Base-by-base conservation (phyloP, 1,140 invertebrate genomes). In the Leptoteleia sp. region DNA sequence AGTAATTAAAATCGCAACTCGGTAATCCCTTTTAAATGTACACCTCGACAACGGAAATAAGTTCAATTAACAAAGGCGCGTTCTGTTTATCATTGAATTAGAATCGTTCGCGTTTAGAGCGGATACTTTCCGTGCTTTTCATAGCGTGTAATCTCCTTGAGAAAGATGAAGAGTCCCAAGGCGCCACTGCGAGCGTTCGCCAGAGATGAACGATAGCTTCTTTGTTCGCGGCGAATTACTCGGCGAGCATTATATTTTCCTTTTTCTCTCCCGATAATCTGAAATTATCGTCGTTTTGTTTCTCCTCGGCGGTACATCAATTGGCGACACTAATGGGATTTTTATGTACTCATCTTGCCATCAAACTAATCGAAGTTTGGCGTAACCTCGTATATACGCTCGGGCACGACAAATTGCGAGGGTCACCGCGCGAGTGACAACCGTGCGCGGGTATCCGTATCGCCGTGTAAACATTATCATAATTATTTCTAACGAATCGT, bases 111-210 rank as follows among this genome's bases (percentile, higher is more conserved):
- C 5, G 19, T 2, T 37, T 11, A n/a, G 3, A 16, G 5, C 25
- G 17, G 19, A 27, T 57, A 15, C 17, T 50, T 67, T 37, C 19
- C 12, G 48, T 40, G 31, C 33, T 57, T 55, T 68, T 57, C 42
- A 61, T 43, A 37, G 37, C 45, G 16, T 52, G 55, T 62, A 72
- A 72, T 72, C 47, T 72, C 62, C 64, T 64, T 64, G 22, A 42
- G 31, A 61, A 48, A 54, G 54, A 75, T 40, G 59, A 76, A 54
- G 54, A 54, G 72, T 76, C 71, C 71, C 71, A 61, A 61, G 71
- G 45, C 52, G 61, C 33, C 50, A 59, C 27, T 76, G 16, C 22
- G n/a, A 54, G 12, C 38, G n/a, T 33, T 67, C 50, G 40, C 29
- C 33, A 54, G 11, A 22, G 33, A 62, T 45, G 57, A 72, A 45